Percentiles rank a stretch among this genome's conserved stretches.
These are phyloP conservation scores for Drosophila jambulina DNA, from an alignment of 1,140 invertebrate species.

Conservation along the genomic window DNA sequence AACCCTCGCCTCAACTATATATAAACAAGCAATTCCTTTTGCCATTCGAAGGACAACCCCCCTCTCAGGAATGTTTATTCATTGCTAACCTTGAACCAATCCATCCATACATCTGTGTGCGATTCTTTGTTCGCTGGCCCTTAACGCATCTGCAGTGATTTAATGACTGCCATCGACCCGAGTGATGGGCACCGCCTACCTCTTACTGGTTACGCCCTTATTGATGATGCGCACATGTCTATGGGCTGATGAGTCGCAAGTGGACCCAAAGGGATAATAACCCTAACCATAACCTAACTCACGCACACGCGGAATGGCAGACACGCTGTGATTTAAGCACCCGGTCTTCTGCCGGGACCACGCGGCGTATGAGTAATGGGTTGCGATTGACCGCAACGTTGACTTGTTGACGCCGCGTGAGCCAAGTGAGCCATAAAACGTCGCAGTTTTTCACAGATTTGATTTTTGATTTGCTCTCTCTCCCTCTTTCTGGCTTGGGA, in stretches of 20 bases:
- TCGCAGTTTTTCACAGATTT: conserved; percentile 37
- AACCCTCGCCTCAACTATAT: neutral
- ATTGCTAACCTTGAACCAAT: conserved; percentile 41
- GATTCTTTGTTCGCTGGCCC: conserved; percentile 12
- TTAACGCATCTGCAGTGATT: conserved; percentile 55
- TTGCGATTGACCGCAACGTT: conserved; percentile 52
- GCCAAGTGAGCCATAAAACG: conserved; percentile 52
- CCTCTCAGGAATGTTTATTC: neutral
- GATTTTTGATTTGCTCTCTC: conserved; percentile 23
- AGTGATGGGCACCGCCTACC: conserved; percentile 27
- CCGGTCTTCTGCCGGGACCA: conserved; percentile 12
- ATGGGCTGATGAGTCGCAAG: conserved; percentile 66
- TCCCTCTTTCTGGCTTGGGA: neutral
- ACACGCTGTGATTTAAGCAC: conserved; percentile 43
- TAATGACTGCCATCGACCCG: conserved; percentile 59
- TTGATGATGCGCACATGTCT: conserved; percentile 60
- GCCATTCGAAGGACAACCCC: neutral
- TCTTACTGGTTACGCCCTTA: conserved; percentile 46
- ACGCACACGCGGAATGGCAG: conserved; percentile 10
- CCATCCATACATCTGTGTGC: conserved; percentile 12
- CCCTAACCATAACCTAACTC: conserved; percentile 45
- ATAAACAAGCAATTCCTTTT: neutral
- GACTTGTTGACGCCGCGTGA: conserved; percentile 54
- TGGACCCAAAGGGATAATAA: conserved; percentile 76
- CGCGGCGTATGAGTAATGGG: conserved; percentile 70